These are phyloP conservation scores for Okamejei kenojei DNA, from an alignment of 2,797 vertebrate species.

Conservation along the genomic window DNA sequence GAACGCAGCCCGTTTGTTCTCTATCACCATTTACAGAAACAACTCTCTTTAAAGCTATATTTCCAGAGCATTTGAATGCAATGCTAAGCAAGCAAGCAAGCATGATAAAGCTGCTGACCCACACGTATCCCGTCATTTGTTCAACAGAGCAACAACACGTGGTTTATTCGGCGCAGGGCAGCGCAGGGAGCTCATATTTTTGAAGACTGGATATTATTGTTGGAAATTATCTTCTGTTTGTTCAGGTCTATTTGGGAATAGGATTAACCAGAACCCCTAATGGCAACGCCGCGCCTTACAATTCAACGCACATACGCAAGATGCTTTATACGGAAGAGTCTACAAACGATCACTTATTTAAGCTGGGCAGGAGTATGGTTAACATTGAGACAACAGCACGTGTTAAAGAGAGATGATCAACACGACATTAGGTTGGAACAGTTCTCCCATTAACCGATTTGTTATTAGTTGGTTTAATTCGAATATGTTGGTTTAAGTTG, in stretches of 20 bases:
- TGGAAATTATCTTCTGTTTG: not conserved
- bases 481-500: not conserved
- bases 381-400: not conserved
- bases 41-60: not conserved
- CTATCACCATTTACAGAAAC: not conserved
- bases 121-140: not conserved
- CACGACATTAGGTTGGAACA: not conserved
- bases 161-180: not conserved
- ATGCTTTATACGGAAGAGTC: not conserved
- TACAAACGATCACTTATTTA: not conserved
- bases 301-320: not conserved
- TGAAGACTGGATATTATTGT: not conserved
- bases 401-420: not conserved
- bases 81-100: no score
- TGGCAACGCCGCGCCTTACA: not conserved
- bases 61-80: not conserved
- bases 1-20: not conserved
- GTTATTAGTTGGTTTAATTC: no score
- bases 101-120: no score
- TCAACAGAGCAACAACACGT: not conserved
- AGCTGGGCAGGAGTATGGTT: not conserved
- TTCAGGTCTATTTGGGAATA: not conserved
- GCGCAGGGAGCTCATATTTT: no score
- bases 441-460: not conserved
- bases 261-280: not conserved